phyloP scores from a whole-genome alignment of 2,113 vertebrate species.

The Nycticorax nycticorax region DNA sequence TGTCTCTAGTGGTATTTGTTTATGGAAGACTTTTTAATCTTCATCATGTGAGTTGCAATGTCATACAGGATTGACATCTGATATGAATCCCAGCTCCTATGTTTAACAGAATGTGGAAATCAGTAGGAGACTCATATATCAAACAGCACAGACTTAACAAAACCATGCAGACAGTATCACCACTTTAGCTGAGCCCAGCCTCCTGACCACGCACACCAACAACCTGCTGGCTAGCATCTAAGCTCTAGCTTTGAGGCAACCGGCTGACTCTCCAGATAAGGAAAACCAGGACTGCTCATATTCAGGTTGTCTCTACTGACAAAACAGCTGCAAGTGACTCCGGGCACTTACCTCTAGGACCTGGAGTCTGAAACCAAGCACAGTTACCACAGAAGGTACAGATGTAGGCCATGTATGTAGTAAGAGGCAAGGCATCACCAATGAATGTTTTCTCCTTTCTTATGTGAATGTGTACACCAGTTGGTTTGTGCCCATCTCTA shows the following conservation, averaged over 20 bases:
- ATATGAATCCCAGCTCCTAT: neutral
- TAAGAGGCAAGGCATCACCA: neutral
- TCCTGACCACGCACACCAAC: neutral
- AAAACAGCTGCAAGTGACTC: neutral
- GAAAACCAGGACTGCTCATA: neutral
- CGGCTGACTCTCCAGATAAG: neutral
- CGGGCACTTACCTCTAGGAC: neutral
- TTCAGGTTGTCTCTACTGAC: neutral
- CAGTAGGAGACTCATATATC: neutral
- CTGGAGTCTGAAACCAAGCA: neutral
- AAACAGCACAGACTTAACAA: neutral
- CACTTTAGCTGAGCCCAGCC: neutral
- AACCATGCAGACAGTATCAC: fast-evolving
- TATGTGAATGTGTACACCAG: neutral
- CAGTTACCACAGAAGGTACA: neutral
- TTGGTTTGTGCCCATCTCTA: neutral
- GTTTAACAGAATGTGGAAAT: neutral
- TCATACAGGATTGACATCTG: neutral
- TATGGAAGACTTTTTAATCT: neutral
- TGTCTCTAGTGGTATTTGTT: neutral
- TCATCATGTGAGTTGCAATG: neutral
- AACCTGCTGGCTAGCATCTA: neutral
- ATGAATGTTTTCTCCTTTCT: neutral
- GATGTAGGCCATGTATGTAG: fast-evolving
- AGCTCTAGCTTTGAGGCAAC: neutral